phyloP scores from a whole-genome alignment of 2,113 vertebrate species.

The Neomonachus schauinslandi region DNA sequence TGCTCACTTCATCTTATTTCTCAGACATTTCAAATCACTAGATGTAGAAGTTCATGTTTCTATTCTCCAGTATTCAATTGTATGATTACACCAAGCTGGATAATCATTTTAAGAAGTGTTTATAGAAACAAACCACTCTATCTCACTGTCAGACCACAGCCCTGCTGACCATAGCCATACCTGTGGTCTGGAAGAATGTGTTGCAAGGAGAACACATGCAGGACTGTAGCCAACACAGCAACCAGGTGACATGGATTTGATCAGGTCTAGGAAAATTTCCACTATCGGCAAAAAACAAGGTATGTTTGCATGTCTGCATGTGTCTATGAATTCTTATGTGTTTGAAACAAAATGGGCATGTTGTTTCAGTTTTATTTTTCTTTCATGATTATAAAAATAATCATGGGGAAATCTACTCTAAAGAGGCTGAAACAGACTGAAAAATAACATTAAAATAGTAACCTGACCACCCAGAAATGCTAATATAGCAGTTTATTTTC shows the following conservation, averaged over 20 bases:
- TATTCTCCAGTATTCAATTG: conserved; percentile 37
- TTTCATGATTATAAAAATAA: conserved; percentile 45
- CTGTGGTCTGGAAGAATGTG: conserved; percentile 39
- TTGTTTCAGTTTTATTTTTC: conserved; percentile 49
- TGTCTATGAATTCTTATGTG: neutral
- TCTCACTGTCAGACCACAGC: neutral
- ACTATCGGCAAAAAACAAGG: conserved; percentile 18
- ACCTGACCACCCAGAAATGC: conserved; percentile 53
- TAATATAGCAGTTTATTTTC: conserved; percentile 48
- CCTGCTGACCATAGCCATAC: neutral
- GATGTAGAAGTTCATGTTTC: neutral
- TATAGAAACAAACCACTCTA: conserved; percentile 6
- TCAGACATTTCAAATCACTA: conserved; percentile 37
- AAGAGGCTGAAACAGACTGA: neutral
- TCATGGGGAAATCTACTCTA: neutral
- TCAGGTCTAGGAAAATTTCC: conserved; percentile 29
- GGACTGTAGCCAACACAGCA: neutral
- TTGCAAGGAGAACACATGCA: neutral
- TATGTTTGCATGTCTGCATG: neutral
- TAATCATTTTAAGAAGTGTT: neutral
- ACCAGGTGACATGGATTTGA: neutral
- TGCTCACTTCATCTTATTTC: conserved; percentile 6
- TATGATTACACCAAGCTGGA: neutral
- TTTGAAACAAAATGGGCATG: conserved; percentile 52
- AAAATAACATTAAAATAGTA: conserved; percentile 48